These are phyloP conservation scores for Calameuta filiformis DNA, from an alignment of 2,888 invertebrate genomes.

Conservation along the genomic window DNA sequence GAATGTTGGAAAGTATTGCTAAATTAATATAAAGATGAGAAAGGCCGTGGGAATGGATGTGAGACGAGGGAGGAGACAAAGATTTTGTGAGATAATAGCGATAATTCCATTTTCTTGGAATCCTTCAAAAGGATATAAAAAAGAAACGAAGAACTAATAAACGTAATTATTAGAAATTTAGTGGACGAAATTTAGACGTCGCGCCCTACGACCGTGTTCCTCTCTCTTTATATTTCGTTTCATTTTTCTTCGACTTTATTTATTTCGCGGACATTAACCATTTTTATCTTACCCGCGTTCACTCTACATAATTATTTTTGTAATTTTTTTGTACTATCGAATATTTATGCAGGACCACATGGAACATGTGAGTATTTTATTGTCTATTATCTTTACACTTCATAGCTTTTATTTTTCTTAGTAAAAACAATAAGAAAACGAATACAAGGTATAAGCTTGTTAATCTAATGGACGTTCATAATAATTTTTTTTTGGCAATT, in stretches of 20 bases:
- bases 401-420: not conserved
- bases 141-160: slow-evolving; percentile 13
- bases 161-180: slow-evolving; percentile 37
- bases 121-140: slow-evolving; percentile 61
- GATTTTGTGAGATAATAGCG: not conserved
- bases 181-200: slow-evolving; percentile 18
- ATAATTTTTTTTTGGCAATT: not conserved
- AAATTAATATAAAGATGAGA: not conserved
- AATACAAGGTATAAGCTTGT: not conserved
- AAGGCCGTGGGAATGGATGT: not conserved
- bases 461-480: not conserved
- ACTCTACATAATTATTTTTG: not conserved
- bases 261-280: not conserved
- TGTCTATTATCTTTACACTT: not conserved
- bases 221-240: not conserved
- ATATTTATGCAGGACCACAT: not conserved
- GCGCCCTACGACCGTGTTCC: slow-evolving; percentile 1
- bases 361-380: not conserved
- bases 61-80: no score
- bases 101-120: slow-evolving; percentile 25
- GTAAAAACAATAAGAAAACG: not conserved
- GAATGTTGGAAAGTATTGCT: not conserved
- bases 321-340: not conserved
- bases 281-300: not conserved
- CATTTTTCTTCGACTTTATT: not conserved